Evolutionary conservation across 2,797 vertebrate genomes (phyloP), one percentile per base, ranked within the genome.

Genomic region (Pseudomugil gertrudae): DNA sequence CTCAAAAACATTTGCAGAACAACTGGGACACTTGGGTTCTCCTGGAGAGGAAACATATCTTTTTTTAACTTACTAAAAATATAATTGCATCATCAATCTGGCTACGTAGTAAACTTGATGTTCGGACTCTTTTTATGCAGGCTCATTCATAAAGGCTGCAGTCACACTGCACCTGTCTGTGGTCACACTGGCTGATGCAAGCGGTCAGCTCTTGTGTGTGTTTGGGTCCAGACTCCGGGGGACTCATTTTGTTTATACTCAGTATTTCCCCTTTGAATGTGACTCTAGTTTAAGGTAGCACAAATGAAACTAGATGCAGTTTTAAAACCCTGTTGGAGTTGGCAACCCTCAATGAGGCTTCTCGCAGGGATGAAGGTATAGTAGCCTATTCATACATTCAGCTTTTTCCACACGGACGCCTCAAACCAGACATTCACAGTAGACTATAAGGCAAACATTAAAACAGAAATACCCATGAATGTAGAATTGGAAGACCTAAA

Each of bases 131-230:
- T 64, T 79, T 78, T 71, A 74, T 63, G 73, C 56, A 64, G 48
- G 51, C 63, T 65, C 62, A 65, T 76, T 87, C 78, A 81, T 81
- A 68, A 85, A 76, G 84, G 63, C 73, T 64, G 81, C 77, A 81
- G 80, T 86, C 80, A 84, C 67, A 3, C 76, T 69, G 77, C 85
- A 89, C 84, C 87, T 91, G 84, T 80, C 78, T 90, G 84, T 86
- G 88, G 88, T 85, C 54, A 13, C 59, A 15, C 62, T 72, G 83
- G 65, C 60, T 67, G 40, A 84, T 79, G 80, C 54, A 57, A 71
- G 79, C 50, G 84, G 88, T 84, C 75, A 63, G 59, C 47, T 23
- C 40, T 51, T 50, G 45, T 81, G 74, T 63, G 43, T 74, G 70
- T 57, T 43, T 66, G 38, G n/a, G 47, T 30, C 19, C 15, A 32